Evolutionary conservation across 37 sponge, comb jelly and placozoan genomes (phyloP).

Genomic region (Dysidea cf. avara): DNA sequence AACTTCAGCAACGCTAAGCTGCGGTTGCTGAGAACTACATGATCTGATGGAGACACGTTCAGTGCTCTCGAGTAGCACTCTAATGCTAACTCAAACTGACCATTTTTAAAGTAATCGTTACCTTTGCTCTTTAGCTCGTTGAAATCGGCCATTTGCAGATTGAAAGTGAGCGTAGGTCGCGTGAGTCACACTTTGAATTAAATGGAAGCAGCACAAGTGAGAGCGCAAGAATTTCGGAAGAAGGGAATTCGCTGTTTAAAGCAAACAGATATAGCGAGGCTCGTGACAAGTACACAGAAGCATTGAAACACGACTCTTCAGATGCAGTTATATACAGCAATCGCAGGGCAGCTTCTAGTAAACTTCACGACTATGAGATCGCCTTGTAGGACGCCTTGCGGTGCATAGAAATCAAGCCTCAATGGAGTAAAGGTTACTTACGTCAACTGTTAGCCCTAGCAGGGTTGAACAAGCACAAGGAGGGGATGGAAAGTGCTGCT

Average conservation of each 20-base stretch:
- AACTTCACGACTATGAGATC: constrained; percentile 15
- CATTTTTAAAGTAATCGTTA: background rate
- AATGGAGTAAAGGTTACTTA: constrained; percentile 33
- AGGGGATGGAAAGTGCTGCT: constrained; percentile 1
- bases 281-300: constrained; percentile 21
- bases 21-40: constrained; percentile 13
- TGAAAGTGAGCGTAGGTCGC: too few relatives aligned
- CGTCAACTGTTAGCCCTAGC: constrained; percentile 5
- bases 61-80: constrained; percentile 16
- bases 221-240: constrained; percentile 62
- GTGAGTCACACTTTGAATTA: too few relatives aligned
- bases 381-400: constrained; percentile 32
- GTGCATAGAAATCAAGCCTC: constrained; percentile 26
- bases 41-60: background rate
- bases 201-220: too few relatives aligned
- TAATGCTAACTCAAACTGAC: constrained; percentile 1
- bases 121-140: constrained; percentile 18
- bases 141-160: too few relatives aligned
- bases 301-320: constrained; percentile 1
- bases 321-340: constrained; percentile 50
- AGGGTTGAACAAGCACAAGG: constrained; percentile 16
- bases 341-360: constrained; percentile 25
- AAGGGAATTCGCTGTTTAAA: constrained; percentile 77
- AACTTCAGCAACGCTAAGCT: constrained; percentile 9
- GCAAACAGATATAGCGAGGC: constrained; percentile 40